Base-by-base conservation (phyloP, 2,113 vertebrate genomes). In the Tyto alba region DNA sequence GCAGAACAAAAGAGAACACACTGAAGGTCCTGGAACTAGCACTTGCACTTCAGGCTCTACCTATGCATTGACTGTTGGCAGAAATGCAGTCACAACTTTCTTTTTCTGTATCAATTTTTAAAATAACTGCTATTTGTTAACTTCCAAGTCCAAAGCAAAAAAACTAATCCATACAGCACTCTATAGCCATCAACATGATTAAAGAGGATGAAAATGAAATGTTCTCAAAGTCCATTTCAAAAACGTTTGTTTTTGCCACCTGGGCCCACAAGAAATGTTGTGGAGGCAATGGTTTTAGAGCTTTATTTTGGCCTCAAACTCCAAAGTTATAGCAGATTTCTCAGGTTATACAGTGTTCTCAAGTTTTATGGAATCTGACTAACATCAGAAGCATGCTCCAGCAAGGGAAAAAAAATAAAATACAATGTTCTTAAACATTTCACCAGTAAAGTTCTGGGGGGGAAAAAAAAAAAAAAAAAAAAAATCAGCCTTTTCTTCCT, bases 251-350 rank as follows among this genome's bases (percentile, higher is more conserved):
- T 83, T 76, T 86, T 78, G 36, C 40, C 79, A 86, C 36, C 40
- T 32, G n/a, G 55, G 64, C 59, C 27, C 68, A 78, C 19, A 84
- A 86, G 40, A 78, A 86, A 59, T 40, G 12, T 19, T 79, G 45
- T 32, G 34, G 64, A 90, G 34, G 36, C 3, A 1, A 64, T 5
- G 14, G 26, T 38, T 38, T 72, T 92, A 43, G 68, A 92, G 36
- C 79, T 95, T 93, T 96, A 90, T 73, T 90, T 95, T 89, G 93
- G 93, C 85, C 47, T 50, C 40, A 75, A 64, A 84, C 43, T 36
- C 30, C 10, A 25, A 89, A 53, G 64, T 36, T 73, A 60, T 5
- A 82, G 43, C 41, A 73, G 88, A 82, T 94, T 94, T 90, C 81
- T 92, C 40, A 89, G 64, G 27, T 84, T 85, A 74, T 63, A 91